Percentiles rank a stretch among this genome's conserved stretches.
Evolutionary conservation across 2,113 vertebrate genomes (phyloP).

Genomic region (Macrotis lagotis): DNA sequence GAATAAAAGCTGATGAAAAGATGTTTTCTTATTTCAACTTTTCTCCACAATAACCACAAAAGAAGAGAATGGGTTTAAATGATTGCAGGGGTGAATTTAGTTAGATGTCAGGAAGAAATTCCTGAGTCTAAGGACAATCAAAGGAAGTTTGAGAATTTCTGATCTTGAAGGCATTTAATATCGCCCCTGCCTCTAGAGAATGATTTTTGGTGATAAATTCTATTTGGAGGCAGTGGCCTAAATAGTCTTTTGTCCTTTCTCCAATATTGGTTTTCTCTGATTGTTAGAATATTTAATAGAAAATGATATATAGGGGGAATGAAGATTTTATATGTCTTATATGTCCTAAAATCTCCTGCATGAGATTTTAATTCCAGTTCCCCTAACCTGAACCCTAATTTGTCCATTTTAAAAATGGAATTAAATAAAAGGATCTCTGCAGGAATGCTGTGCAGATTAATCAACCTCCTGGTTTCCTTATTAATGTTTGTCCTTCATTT

Average conservation of each 20-base stretch:
- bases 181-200: neutral
- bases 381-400: neutral
- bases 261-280: neutral
- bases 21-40: neutral
- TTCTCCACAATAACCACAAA: neutral
- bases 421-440: constrained; percentile 30
- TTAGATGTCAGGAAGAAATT: neutral
- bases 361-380: neutral
- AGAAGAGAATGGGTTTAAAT: neutral
- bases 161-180: neutral
- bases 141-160: neutral
- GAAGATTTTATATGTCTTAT: neutral
- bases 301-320: neutral
- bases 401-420: constrained; percentile 21
- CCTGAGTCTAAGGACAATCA: neutral
- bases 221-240: neutral
- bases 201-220: neutral
- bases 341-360: neutral
- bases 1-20: neutral
- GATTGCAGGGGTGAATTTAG: neutral
- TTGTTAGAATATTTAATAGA: neutral
- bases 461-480: constrained; percentile 19
- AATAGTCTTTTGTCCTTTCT: neutral
- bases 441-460: neutral
- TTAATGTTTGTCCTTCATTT: too few species aligned